Base-by-base conservation (phyloP, 2,113 vertebrate species). In the Rhegmatorhina hoffmannsi region DNA sequence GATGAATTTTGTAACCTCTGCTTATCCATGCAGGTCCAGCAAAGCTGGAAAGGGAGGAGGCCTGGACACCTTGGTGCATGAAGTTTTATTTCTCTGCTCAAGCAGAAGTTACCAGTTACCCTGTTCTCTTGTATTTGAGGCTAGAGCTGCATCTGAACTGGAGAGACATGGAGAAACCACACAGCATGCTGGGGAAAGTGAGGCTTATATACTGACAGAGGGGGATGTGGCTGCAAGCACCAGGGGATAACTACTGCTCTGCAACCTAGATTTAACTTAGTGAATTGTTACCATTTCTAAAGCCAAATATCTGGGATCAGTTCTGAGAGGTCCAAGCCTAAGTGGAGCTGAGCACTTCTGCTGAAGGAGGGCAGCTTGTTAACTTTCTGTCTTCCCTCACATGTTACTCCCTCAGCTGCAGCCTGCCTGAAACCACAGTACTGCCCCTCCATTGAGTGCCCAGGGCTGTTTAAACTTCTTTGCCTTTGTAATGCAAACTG, bases 31-130 rank as follows among this genome's bases (percentile, higher is more conserved):
- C 53, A 95, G 92, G 58, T 82, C 33, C 44, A 69, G 74, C 24
- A 68, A 63, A 59, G 26, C 25, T 77, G 43, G 50, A 59, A 59
- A 50, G 3, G 2, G 36, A 69, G 17, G 17, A 89, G 44, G 13
- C 28, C 17, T 16, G 21, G 53, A n/a, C 6, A 2, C 0, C 1
- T 1, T 79, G 46, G 58, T 0, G 1, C 10, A 7, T 19, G 15
- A 87, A 26, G 17, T 56, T 29, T n/a, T 29, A 4, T 34, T 66
- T 33, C 28, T 58, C 38, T 24, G 43, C 26, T 6, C 53, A 29
- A 60, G 34, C 3, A 43, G 33, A 40, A 70, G 34, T 44, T 50
- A 23, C 2, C 2, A 1, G 9, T 26, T n/a, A 5, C 25, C 36
- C 0, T 0, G 13, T 74, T 28, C 62, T 40, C 49, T 60, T 59